phyloP scores from a whole-genome alignment of 35 echinoderm and acorn worm genomes.

The Apostichopus parvimensis region DNA sequence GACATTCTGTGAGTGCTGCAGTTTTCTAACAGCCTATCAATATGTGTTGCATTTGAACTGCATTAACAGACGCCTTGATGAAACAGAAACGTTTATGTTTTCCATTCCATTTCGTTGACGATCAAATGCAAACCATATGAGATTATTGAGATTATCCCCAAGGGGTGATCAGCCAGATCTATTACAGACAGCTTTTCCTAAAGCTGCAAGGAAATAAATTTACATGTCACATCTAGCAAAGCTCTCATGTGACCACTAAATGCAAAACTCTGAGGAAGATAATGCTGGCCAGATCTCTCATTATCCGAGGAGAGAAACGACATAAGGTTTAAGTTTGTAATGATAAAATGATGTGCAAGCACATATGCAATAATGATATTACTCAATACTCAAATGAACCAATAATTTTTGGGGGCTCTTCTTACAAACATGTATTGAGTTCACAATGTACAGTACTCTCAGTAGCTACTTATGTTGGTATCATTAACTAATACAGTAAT shows the following conservation, averaged over 20 bases:
- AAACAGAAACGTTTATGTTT: neutral
- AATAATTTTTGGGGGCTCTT: no score
- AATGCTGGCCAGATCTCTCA: neutral
- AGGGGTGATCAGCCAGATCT: neutral
- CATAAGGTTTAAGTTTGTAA: no score
- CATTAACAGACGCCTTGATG: no score
- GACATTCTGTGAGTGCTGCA: no score
- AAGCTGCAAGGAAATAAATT: neutral
- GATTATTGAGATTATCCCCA: neutral
- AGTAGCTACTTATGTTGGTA: no score
- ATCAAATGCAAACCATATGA: neutral
- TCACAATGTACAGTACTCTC: no score
- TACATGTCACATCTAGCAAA: neutral
- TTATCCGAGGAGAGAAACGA: no score
- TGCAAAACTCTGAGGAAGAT: neutral
- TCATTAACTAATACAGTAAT: no score
- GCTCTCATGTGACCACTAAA: neutral
- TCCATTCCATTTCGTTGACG: neutral
- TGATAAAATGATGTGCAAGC: no score
- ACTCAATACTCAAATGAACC: neutral
- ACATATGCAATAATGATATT: neutral
- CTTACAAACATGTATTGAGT: no score
- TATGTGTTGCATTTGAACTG: no score
- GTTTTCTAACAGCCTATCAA: no score
- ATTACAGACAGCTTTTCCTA: neutral